A percentile compares a stretch with the other conserved stretches of the same genome.
These are phyloP conservation scores for Pseudomyrmex pallidus DNA, from an alignment of 1,140 invertebrate species.

Conservation along the genomic window DNA sequence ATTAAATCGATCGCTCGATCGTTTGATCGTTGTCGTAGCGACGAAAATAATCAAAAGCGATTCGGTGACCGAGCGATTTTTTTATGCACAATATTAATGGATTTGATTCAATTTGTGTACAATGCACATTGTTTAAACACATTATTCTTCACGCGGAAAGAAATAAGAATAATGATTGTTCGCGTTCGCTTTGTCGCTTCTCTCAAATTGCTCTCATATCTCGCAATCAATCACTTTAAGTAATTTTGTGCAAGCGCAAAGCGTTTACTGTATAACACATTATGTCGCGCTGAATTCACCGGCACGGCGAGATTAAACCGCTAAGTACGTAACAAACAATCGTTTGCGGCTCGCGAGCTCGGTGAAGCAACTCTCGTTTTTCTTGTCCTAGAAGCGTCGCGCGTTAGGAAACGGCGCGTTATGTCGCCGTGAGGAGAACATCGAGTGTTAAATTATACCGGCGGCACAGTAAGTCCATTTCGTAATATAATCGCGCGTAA, in stretches of 20 bases:
- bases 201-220: slow-evolving; percentile 4
- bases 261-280: slow-evolving; percentile 1
- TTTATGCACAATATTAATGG: neutral
- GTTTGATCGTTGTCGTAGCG: neutral
- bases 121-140: no score
- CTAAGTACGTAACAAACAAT: slow-evolving; percentile 53
- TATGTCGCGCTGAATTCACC: slow-evolving; percentile 16
- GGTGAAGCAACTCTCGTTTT: slow-evolving; percentile 22
- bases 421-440: slow-evolving; percentile 11
- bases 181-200: neutral
- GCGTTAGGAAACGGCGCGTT: neutral
- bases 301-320: slow-evolving; percentile 45
- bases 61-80: neutral
- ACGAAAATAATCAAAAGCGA: neutral
- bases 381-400: slow-evolving; percentile 6
- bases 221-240: slow-evolving; percentile 43
- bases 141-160: neutral
- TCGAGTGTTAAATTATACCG: slow-evolving; percentile 54
- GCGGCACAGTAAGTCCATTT: slow-evolving; percentile 19
- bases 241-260: slow-evolving; percentile 25
- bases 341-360: slow-evolving; percentile 25
- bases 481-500: slow-evolving; percentile 50
- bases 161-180: neutral
- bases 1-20: neutral
- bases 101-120: no score